Evolutionary conservation across 2,113 vertebrate genomes (phyloP).

Genomic region (Abramis brama): DNA sequence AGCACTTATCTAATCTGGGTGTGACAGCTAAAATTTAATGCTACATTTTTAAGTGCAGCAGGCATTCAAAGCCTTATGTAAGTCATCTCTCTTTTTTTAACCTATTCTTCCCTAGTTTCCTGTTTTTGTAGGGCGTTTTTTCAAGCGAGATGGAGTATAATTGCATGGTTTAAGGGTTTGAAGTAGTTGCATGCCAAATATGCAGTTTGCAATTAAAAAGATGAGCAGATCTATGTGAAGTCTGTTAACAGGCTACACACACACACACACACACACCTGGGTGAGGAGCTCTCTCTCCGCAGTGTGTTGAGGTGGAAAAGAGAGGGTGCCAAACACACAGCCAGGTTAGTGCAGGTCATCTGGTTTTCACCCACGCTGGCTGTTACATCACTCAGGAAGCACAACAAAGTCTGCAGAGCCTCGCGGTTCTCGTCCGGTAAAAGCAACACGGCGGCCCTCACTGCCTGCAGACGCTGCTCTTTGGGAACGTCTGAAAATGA

Average conservation of each 20-base stretch:
- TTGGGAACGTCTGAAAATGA: constrained; percentile 85
- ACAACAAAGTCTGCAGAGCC: constrained; percentile 87
- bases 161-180: not conserved
- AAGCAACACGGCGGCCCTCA: constrained; percentile 88
- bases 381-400: constrained; percentile 90
- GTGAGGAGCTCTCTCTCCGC: constrained; percentile 90
- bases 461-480: constrained; percentile 90
- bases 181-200: not conserved
- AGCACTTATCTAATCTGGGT: not conserved
- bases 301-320: constrained; percentile 94
- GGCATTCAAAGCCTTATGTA: constrained; percentile 45
- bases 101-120: constrained; percentile 56
- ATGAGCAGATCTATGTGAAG: not conserved
- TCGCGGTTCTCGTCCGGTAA: constrained; percentile 93
- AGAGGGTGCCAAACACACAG: constrained; percentile 94
- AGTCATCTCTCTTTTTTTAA: constrained; percentile 42
- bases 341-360: constrained; percentile 97
- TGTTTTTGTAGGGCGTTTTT: constrained; percentile 59
- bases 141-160: not conserved
- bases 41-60: constrained; percentile 37
- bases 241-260: constrained; percentile 14
- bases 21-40: not conserved
- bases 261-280: constrained; percentile 74
- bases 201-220: constrained; percentile 1
- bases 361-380: constrained; percentile 90